These are phyloP conservation scores for Microcebus ravelobensis DNA, from an alignment of 2,113 vertebrate genomes.

Conservation along the genomic window DNA sequence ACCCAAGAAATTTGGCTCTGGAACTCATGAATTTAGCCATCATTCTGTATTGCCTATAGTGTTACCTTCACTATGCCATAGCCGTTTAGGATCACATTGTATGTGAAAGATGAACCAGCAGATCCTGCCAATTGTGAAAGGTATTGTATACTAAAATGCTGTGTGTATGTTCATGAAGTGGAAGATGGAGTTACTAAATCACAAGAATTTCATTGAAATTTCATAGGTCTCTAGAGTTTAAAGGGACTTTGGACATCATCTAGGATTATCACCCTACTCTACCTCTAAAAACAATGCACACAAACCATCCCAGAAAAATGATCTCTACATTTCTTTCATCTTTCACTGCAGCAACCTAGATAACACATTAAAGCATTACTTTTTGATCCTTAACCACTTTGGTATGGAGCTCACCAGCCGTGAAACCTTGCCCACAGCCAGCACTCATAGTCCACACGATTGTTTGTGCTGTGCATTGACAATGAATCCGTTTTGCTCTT, in stretches of 20 bases:
- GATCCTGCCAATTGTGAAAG: background rate
- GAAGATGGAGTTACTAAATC: background rate
- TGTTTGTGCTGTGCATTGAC: no score
- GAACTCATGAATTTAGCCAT: background rate
- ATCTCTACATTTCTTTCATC: background rate
- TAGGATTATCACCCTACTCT: background rate
- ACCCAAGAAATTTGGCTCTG: background rate
- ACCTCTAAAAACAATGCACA: background rate
- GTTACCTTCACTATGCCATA: background rate
- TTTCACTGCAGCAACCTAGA: background rate
- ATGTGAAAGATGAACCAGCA: background rate
- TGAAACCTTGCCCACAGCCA: no score
- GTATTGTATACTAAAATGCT: background rate
- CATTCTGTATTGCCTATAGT: background rate
- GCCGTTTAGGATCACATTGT: background rate
- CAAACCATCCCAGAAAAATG: conserved; percentile 1
- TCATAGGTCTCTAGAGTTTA: background rate
- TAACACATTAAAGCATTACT: background rate
- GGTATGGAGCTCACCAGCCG: no score
- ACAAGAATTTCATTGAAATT: conserved; percentile 25
- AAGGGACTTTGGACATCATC: background rate
- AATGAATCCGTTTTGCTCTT: no score
- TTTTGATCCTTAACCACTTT: background rate
- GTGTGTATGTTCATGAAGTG: background rate
- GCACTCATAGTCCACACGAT: no score